Evolutionary conservation across 1,140 invertebrate species (phyloP), one percentile per base, ranked within the genome.

Genomic region (Pseudomyrmex pallidus): DNA sequence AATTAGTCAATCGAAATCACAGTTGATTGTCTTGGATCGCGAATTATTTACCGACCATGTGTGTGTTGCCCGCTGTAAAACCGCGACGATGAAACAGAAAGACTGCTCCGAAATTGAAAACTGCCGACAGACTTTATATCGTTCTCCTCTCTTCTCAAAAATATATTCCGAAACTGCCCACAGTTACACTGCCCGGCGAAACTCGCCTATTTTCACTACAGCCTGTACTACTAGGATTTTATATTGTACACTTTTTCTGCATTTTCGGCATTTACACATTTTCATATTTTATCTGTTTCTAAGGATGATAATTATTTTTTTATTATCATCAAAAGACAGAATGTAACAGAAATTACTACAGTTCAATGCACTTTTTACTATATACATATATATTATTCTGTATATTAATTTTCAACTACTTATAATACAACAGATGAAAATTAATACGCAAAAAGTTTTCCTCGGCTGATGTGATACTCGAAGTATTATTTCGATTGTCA

Each of bases 31-130:
- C 20, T 70, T 7, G 12, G 25, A 56, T 15, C 59, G 54, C 76
- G 66, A 80, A 35, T 70, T 72, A 59, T 72, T 59, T 59, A 48
- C 12, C 44, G 46, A 70, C 5, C 66, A 10, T 15, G 13, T n/a
- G 20, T 72, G 50, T 9, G 12, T 12, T 52, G 13, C 50, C 2
- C 20, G 8, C 35, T 48, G 15, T 72, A 35, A 61, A 80, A 80
- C 7, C 54, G 67, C 66, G 76, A 78, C 76, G 64, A 59, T 12
- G 8, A 74, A 74, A 44, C 12, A 2, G 7, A n/a, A 46, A 80
- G 76, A 80, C 66, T 80, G 76, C 50, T 25, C 17, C 4, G 66
- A 80, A 80, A 78, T 15, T 56, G 20, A 8, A 25, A 70, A 70
- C 66, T 80, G 66, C 46, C 76, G 22, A 68, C 13, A 35, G 9